These are phyloP conservation scores for Boleophthalmus pectinirostris DNA, from an alignment of 2,113 vertebrate species.

Conservation along the genomic window DNA sequence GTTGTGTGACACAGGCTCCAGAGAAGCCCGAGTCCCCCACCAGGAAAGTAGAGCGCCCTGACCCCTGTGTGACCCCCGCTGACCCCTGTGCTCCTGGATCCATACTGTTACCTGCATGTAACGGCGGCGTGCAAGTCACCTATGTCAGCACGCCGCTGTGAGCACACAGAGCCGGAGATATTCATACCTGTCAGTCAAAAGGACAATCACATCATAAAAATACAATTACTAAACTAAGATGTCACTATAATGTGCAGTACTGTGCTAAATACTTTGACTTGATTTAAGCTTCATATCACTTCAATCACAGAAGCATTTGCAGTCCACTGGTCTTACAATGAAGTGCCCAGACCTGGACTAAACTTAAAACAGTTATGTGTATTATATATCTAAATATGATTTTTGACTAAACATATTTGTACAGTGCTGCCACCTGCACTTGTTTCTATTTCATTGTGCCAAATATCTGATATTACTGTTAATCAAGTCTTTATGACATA, in stretches of 20 bases:
- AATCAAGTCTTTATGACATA: slow-evolving; percentile 38
- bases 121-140: slow-evolving; percentile 73
- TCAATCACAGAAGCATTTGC: neutral
- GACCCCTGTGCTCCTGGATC: slow-evolving; percentile 67
- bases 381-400: neutral
- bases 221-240: slow-evolving; percentile 14
- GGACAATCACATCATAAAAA: slow-evolving; percentile 21
- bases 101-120: slow-evolving; percentile 75
- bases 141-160: slow-evolving; percentile 75
- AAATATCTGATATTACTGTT: slow-evolving; percentile 16
- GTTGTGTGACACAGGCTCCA: slow-evolving; percentile 79
- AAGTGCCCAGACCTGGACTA: slow-evolving; percentile 2
- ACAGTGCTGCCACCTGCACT: neutral
- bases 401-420: neutral
- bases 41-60: slow-evolving; percentile 80
- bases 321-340: neutral
- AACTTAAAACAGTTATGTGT: neutral
- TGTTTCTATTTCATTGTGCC: neutral
- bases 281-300: neutral
- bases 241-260: slow-evolving; percentile 2
- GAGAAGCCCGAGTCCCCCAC: slow-evolving; percentile 80
- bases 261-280: neutral
- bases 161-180: slow-evolving; percentile 27
- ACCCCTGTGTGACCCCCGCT: slow-evolving; percentile 63
- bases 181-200: neutral